Percentiles rank a stretch among this genome's conserved stretches.
Conservation (phyloP, 2,113 vertebrate genomes). For the Coreoperca whiteheadi region DNA sequence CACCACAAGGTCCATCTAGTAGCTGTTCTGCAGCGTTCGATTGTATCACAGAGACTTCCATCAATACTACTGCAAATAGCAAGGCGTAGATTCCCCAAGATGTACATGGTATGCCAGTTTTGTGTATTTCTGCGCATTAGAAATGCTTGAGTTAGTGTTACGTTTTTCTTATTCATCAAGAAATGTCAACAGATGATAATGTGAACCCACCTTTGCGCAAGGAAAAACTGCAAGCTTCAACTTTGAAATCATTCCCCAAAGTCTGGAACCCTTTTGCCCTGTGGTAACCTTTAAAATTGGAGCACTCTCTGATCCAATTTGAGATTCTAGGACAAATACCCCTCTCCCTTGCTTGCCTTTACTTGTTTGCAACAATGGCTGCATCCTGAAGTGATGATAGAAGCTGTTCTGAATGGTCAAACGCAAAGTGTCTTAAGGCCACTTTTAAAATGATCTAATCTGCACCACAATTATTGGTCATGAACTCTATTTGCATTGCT, state of each 20-base stretch:
- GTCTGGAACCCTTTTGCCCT: conserved; percentile 36
- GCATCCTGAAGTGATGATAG: conserved; percentile 43
- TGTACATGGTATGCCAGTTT: neutral
- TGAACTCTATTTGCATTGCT: conserved; percentile 43
- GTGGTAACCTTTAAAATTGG: conserved; percentile 57
- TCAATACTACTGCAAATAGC: neutral
- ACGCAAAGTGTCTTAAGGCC: conserved; percentile 19
- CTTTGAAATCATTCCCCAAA: conserved; percentile 31
- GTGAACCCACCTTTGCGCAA: neutral
- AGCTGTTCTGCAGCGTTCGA: neutral
- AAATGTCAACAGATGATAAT: neutral
- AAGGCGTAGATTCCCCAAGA: neutral
- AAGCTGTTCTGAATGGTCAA: conserved; percentile 36
- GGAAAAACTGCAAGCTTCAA: conserved; percentile 15
- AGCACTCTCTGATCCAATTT: conserved; percentile 69
- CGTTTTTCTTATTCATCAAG: neutral
- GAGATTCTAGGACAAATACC: conserved; percentile 58
- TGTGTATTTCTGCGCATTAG: neutral
- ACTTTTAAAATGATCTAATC: conserved; percentile 45
- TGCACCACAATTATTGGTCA: conserved; percentile 39
- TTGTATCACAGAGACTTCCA: neutral
- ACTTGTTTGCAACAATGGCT: conserved; percentile 61
- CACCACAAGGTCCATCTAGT: conserved; percentile 9
- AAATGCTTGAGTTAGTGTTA: conserved; percentile 1
- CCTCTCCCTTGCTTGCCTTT: conserved; percentile 36